Evolutionary conservation across 2,113 vertebrate genomes (phyloP), one percentile per base, ranked within the genome.

Genomic region (Lophura nycthemera): DNA sequence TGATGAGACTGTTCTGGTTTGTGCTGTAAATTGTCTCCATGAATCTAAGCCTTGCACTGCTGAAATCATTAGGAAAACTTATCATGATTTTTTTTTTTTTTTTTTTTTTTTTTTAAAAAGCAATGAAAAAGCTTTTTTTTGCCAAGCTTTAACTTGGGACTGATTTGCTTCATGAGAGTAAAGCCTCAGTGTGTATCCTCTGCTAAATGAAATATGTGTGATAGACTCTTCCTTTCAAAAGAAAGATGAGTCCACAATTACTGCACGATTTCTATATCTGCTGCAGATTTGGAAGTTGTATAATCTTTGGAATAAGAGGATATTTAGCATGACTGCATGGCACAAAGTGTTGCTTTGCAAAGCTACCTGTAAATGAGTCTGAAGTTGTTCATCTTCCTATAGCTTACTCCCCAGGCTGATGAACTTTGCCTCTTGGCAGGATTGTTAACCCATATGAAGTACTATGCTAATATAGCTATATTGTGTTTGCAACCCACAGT

Each of bases 391-490:
- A 56, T 88, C 83, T 92, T 83, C 0, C 0, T 52, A 52, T 47
- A 90, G 32, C 76, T 69, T 88, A 75, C 70, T 94, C 80, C 86
- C 77, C 48, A 27, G 86, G 73, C 65, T 92, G 83, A 70, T 80
- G 93, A 96, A 61, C 82, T 89, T 64, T 94, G 56, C 56, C 50
- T 88, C 61, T 86, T 96, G 92, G 76, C 92, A 94, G 76, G 70
- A 61, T 61, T 92, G 90, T 92, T 86, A 86, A 77, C 48, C 72
- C 52, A 10, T 92, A 32, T 11, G 60, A 77, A 92, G 52, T 48
- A 52, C 73, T 88, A 67, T 86, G 85, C 59, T 83, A 84, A 95
- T 93, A 54, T 0, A 5, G 36, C 42, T 80, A 81, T 86, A 88
- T 75, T 78, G 73, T 94, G 52, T 69, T 92, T 0, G 0, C 61